Conservation (phyloP, 1,140 invertebrate genomes). For the Nomia melanderi region DNA sequence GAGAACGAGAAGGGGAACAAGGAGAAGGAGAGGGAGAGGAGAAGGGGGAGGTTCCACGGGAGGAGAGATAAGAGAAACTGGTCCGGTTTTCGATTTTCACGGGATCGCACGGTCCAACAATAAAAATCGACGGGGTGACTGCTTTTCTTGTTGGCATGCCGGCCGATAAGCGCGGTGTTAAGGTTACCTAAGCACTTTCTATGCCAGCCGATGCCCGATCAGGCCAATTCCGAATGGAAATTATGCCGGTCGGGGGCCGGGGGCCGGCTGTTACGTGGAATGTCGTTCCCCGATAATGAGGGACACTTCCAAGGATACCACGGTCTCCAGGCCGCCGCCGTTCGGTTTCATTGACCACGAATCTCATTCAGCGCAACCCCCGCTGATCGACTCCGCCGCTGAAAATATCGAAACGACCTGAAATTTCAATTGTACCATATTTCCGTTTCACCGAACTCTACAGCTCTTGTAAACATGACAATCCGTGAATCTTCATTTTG, state of each 20-base stretch:
- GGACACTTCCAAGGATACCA: slow-evolving; percentile 27
- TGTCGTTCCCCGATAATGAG: slow-evolving; percentile 39
- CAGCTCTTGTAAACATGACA: too few species aligned
- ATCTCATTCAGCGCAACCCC: slow-evolving; percentile 3
- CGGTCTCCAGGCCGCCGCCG: too few species aligned
- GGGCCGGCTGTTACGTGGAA: slow-evolving; percentile 35
- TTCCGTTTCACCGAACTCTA: too few species aligned
- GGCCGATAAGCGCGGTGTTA: slow-evolving; percentile 20
- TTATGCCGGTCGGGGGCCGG: slow-evolving; percentile 19
- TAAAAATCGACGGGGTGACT: slow-evolving; percentile 14
- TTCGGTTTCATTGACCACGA: background rate
- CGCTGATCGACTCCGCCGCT: too few species aligned
- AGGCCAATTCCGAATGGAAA: slow-evolving; percentile 42
- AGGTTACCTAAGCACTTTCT: slow-evolving; percentile 57
- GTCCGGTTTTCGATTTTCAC: slow-evolving; percentile 57
- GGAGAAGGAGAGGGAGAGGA: background rate
- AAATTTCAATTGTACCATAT: too few species aligned
- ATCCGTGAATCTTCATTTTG: too few species aligned
- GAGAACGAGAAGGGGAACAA: background rate
- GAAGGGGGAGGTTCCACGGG: background rate
- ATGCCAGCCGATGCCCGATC: slow-evolving; percentile 37
- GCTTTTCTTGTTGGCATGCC: slow-evolving; percentile 22
- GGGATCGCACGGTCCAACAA: background rate
- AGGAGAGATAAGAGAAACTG: slow-evolving; percentile 28
- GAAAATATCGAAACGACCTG: too few species aligned